A percentile compares a stretch with the other conserved stretches of the same genome.
These are phyloP conservation scores for Ranitomeya imitator DNA, from an alignment of 2,113 vertebrate genomes.

Conservation along the genomic window DNA sequence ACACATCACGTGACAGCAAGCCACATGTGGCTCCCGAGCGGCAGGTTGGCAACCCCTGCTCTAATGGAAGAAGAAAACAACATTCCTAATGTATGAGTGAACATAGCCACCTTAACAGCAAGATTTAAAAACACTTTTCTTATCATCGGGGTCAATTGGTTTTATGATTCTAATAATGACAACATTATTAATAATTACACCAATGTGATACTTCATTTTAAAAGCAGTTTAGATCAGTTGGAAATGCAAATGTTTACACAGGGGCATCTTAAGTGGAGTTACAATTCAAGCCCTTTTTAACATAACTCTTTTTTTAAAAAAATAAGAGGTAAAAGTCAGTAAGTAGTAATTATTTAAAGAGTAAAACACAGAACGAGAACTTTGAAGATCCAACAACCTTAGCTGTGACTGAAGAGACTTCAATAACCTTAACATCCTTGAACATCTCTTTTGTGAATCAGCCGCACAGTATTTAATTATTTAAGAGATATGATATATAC, in stretches of 20 bases:
- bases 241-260: not conserved
- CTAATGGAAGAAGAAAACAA: too few species aligned
- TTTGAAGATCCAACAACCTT: not conserved
- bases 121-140: too few species aligned
- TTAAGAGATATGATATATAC: not conserved
- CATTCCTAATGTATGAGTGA: too few species aligned
- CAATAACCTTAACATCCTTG: constrained; percentile 5
- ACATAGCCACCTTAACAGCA: too few species aligned
- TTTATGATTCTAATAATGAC: too few species aligned
- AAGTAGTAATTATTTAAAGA: not conserved
- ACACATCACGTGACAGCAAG: too few species aligned
- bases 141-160: too few species aligned
- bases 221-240: not conserved
- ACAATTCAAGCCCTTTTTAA: not conserved
- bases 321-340: not conserved
- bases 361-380: not conserved
- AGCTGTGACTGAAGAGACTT: not conserved
- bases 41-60: too few species aligned
- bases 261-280: too few species aligned
- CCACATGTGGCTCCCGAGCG: too few species aligned
- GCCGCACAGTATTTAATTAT: not conserved
- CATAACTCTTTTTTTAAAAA: not conserved
- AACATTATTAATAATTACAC: too few species aligned
- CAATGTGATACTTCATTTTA: not conserved
- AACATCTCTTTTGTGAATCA: constrained; percentile 3